A percentile compares a stretch with the other conserved stretches of the same genome.
Conservation (phyloP, 2,888 invertebrate species). For the Phyto melanocephala region DNA sequence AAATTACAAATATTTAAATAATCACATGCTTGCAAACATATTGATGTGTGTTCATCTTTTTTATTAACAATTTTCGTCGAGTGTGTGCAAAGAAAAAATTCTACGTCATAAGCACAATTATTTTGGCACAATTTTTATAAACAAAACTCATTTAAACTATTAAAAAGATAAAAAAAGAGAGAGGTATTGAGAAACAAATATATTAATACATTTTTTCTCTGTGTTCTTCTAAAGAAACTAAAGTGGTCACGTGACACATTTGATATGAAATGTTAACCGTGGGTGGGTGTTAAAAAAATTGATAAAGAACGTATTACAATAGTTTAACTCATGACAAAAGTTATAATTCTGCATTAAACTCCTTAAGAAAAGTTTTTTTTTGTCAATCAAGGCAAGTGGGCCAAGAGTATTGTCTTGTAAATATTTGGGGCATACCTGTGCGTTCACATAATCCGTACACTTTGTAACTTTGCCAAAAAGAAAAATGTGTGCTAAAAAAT, state of each 20-base stretch:
- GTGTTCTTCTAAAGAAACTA: too few relatives aligned
- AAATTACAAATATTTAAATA: conserved; percentile 24
- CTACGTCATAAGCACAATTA: conserved; percentile 45
- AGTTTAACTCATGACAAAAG: too few relatives aligned
- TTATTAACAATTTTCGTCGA: conserved; percentile 26
- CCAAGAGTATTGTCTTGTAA: not conserved
- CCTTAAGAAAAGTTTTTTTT: not conserved
- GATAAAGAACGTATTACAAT: too few relatives aligned
- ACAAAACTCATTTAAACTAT: conserved; percentile 21
- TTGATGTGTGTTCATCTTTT: not conserved
- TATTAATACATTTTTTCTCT: too few relatives aligned
- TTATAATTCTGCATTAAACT: not conserved
- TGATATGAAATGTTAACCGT: too few relatives aligned
- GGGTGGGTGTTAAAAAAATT: too few relatives aligned
- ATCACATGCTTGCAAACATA: not conserved
- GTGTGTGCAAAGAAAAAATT: conserved; percentile 8
- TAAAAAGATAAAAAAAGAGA: not conserved
- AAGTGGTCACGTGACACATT: too few relatives aligned
- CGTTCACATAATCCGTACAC: conserved; percentile 30
- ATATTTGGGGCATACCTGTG: conserved; percentile 12
- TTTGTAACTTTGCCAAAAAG: conserved; percentile 45
- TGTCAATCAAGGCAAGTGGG: not conserved
- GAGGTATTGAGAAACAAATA: too few relatives aligned
- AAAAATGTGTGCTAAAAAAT: conserved; percentile 6
- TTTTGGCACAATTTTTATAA: conserved; percentile 62